Evolutionary conservation across 1,140 invertebrate species (phyloP), one percentile per base, ranked within the genome.

Genomic region (Diorhabda sublineata): DNA sequence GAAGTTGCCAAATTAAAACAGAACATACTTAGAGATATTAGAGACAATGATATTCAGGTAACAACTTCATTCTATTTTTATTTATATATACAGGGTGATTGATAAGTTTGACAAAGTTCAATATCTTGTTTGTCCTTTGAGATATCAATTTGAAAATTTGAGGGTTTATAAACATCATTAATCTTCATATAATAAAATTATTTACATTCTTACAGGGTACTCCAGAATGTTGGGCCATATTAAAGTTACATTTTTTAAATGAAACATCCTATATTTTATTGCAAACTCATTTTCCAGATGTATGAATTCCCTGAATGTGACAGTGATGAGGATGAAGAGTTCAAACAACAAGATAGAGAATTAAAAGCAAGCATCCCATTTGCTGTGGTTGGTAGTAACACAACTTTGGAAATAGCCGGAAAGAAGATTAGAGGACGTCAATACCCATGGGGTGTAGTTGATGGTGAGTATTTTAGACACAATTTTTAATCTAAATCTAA

Each of bases 391-490:
- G 96, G 96, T 2, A 97, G 96, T 75, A 98, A 98, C 69, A 93
- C 91, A 11, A 90, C 97, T n/a, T 86, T 98, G 6, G 96, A 98
- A 81, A 90, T 96, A 2, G 91, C 91, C n/a, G 94, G 94, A 1
- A 89, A 89, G 75, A 92, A 93, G 80, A 90, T 96, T 45, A 86
- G 96, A 67, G 96, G 95, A 6, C 85, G 97, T 3, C 92, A 97
- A 78, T 99, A 99, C 84, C 96, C 97, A 0, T 99, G 97, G 97
- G 98, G 98, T 11, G 91, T 97, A 56, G 97, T 99, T 3, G 97
- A 99, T 87, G 90, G 91, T 92, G 82, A 75, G 69, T 41, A 6
- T 41, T 66, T 43, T 9, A 26, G 6, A 64, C 4, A 42, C 45
- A 42, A 2, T 61, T 42, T 26, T 47, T 61, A 69, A 66, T 56